Conservation (phyloP, 2,113 vertebrate species). For the Madoqua kirkii region DNA sequence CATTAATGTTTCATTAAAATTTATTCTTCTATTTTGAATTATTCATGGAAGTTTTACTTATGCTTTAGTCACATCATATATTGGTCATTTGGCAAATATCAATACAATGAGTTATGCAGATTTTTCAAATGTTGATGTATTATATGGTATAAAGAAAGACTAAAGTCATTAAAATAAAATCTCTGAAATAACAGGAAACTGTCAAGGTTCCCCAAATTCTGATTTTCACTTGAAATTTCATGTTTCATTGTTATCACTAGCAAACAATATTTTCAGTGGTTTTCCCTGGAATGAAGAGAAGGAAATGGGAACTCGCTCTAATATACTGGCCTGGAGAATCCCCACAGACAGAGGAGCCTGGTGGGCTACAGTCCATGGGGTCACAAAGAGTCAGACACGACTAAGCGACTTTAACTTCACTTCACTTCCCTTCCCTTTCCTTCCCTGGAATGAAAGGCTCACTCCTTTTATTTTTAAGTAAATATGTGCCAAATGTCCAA, state of each 20-base stretch:
- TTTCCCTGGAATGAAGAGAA: not conserved
- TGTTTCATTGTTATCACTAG: not conserved
- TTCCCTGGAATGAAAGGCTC: not conserved
- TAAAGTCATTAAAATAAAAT: not conserved
- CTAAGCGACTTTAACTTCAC: not conserved
- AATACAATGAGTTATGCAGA: not conserved
- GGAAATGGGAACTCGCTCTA: not conserved
- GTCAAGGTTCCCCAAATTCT: not conserved
- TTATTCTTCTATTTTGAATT: not conserved
- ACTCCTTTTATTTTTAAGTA: constrained; percentile 4
- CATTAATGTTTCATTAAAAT: not conserved
- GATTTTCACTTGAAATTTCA: constrained; percentile 16
- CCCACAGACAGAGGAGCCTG: not conserved
- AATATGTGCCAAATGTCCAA: not conserved
- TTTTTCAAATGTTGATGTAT: not conserved
- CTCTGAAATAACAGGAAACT: not conserved
- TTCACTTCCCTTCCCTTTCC: not conserved
- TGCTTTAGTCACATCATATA: not conserved
- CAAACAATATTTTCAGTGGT: not conserved
- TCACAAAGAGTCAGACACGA: not conserved
- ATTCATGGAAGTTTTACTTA: not conserved
- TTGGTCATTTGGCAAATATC: not conserved
- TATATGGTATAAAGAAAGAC: not conserved
- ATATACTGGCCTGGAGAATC: not conserved
- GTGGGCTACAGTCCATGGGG: not conserved